Evolutionary conservation across 2,113 vertebrate genomes (phyloP).

Genomic region (Gymnogyps californianus): DNA sequence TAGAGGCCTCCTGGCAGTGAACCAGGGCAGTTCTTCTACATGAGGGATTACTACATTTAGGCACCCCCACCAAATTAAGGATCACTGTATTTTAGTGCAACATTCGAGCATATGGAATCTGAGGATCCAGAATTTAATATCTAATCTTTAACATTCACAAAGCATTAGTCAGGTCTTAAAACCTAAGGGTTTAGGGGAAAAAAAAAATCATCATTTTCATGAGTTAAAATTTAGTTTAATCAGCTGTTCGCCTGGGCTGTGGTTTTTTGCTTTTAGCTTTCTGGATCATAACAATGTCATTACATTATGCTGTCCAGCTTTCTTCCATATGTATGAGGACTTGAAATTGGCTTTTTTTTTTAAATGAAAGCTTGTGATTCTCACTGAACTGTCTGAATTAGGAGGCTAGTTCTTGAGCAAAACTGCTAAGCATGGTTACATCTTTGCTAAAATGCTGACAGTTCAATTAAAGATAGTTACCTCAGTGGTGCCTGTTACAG

Average conservation of each 20-base stretch:
- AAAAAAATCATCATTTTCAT: neutral
- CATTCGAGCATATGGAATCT: neutral
- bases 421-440: neutral
- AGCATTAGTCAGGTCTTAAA: neutral
- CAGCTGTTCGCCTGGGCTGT: neutral
- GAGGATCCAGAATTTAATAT: neutral
- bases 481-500: neutral
- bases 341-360: neutral
- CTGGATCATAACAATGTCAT: neutral
- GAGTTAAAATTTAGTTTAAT: neutral
- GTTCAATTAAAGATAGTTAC: neutral
- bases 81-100: neutral
- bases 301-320: neutral
- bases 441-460: neutral
- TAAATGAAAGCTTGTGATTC: neutral
- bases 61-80: neutral
- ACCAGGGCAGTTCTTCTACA: neutral
- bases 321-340: neutral
- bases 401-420: neutral
- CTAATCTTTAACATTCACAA: neutral
- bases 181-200: accelerated
- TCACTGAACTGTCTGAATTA: neutral
- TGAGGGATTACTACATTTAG: neutral
- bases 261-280: neutral
- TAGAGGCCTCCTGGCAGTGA: neutral